Percentiles rank a stretch among this genome's conserved stretches.
Conservation (phyloP, 2,888 invertebrate genomes). For the Mythimna pallens region DNA sequence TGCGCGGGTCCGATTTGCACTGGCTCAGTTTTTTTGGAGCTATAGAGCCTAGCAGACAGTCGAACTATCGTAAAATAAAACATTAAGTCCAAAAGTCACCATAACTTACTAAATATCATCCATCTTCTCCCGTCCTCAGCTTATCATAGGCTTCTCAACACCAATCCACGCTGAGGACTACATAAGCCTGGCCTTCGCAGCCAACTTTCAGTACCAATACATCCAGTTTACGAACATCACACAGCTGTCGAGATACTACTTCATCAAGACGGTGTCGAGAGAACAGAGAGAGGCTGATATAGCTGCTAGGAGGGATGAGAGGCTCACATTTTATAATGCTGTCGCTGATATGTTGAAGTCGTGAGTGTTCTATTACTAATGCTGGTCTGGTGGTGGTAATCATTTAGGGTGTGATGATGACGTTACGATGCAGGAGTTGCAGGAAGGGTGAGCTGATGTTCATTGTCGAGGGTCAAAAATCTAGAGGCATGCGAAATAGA, state of each 20-base stretch:
- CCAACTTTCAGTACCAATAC: conserved; percentile 93
- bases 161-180: conserved; percentile 90
- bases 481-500: too few relatives aligned
- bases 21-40: too few relatives aligned
- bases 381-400: not conserved
- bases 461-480: too few relatives aligned
- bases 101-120: not conserved
- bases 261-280: conserved; percentile 82
- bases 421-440: too few relatives aligned
- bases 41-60: not conserved
- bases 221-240: conserved; percentile 88
- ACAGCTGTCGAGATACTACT: conserved; percentile 87
- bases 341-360: conserved; percentile 77
- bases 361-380: conserved; percentile 68
- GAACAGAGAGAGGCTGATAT: conserved; percentile 81
- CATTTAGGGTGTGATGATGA: not conserved
- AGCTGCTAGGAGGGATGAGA: conserved; percentile 77
- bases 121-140: conserved; percentile 77
- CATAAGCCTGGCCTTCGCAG: conserved; percentile 89
- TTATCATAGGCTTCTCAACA: conserved; percentile 90
- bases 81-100: not conserved
- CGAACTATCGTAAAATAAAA: not conserved
- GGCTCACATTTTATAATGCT: conserved; percentile 81
- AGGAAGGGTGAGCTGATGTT: too few relatives aligned
- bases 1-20: too few relatives aligned